Base-by-base conservation (phyloP, 1,140 invertebrate species). In the Zelostemma sp. region DNA sequence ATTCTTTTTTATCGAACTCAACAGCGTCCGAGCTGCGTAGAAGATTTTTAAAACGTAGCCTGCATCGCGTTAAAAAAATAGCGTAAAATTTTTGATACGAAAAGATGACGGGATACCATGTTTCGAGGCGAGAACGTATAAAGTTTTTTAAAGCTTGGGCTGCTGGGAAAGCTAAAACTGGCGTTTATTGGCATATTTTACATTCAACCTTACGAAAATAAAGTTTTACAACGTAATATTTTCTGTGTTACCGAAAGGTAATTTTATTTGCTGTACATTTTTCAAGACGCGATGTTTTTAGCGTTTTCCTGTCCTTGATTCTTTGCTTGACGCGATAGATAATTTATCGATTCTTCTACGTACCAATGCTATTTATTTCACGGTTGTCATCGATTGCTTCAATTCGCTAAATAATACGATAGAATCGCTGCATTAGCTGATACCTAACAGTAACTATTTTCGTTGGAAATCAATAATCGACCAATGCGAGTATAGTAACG, bases 391-490 rank as follows among this genome's bases (percentile, higher is more conserved):
- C 17, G 16, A 19, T 9, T 17, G 21, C 28, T 9, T 51, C 49
- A 38, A 35, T 35, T 51, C 19, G 15, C 15, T n/a, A 19, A n/a
- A 47, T 47, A n/a, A 47, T 15, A 19, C 17, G 6, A 47, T n/a
- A 11, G 45, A 6, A 1, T 11, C n/a, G 1, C 45, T 12, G 18
- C 45, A 47, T 47, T 47, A 47, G 16, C 45, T 19, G 18, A 15
- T 15, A n/a, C 2, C 31, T 50, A 15, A 1, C 15, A 11, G 12
- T 28, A 33, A 1, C 31, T 11, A 11, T 17, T 21, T 12, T 17
- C 19, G 17, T 16, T 21, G 51, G 50, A 63, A 56, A 56, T 63
- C 53, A 56, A 63, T 63, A 56, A 56, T 38, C 6, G 21, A 56
- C 33, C n/a, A 46, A n/a, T n/a, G n/a, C n/a, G n/a, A n/a, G n/a